Evolutionary conservation across 2,888 invertebrate species (phyloP).

Genomic region (Pollenia amentaria): DNA sequence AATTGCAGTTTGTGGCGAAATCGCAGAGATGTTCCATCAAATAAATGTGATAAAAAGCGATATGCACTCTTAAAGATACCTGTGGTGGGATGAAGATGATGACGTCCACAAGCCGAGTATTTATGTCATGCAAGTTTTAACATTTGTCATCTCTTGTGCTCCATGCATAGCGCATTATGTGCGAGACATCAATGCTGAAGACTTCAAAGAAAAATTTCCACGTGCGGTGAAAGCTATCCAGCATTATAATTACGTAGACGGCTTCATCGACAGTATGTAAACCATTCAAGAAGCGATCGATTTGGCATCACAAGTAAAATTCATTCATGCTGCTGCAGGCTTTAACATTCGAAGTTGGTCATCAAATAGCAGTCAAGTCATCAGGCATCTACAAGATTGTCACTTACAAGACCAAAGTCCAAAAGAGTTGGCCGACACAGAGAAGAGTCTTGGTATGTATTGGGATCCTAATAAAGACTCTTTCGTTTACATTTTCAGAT

Average conservation of each 20-base stretch:
- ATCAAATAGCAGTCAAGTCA: constrained; percentile 25
- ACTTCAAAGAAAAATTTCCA: constrained; percentile 23
- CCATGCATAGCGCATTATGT: constrained; percentile 68
- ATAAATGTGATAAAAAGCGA: constrained; percentile 56
- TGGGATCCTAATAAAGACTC: constrained; percentile 67
- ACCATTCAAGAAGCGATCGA: not conserved
- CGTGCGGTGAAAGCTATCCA: constrained; percentile 48
- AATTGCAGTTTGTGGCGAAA: constrained; percentile 72
- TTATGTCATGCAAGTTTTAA: constrained; percentile 73
- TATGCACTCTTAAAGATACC: constrained; percentile 66
- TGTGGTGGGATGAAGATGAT: constrained; percentile 74
- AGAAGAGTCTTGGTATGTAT: constrained; percentile 62
- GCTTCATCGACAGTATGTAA: constrained; percentile 26
- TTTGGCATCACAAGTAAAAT: constrained; percentile 42
- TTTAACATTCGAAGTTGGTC: constrained; percentile 65
- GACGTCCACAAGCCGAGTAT: constrained; percentile 57
- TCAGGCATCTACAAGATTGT: not conserved
- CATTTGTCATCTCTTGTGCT: constrained; percentile 64
- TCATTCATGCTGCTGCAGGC: constrained; percentile 50
- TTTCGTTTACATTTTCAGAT: constrained; percentile 64
- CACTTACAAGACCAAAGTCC: not conserved
- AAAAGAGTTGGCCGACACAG: constrained; percentile 5
- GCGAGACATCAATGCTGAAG: constrained; percentile 56
- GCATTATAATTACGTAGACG: constrained; percentile 21
- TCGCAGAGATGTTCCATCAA: constrained; percentile 73